Base-by-base conservation (phyloP, 2,888 invertebrate species). In the Brassicogethes aeneus region DNA sequence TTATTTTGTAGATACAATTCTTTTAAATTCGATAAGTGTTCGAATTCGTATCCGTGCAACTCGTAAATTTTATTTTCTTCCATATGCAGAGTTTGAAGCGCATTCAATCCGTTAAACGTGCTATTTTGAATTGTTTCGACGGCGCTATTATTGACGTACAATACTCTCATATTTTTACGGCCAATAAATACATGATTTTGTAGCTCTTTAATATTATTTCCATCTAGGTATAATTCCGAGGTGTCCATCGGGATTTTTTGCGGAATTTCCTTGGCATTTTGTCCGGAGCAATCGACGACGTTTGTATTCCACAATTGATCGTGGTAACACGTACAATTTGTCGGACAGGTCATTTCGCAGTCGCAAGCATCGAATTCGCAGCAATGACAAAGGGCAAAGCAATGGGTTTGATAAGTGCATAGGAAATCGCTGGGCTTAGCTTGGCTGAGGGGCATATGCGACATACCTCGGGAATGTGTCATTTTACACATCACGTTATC, bases 341-440 rank as follows among this genome's bases (percentile, higher is more conserved):
- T 79, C 17, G 95, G 95, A 62, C 95, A 95, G 48, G 88, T 91
- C 87, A 93, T 91, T 72, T 94, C 91, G 70, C 95, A 95, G 69
- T 94, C 94, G 69, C 95, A 95, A 46, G 89, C 89, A 64, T 92
- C 92, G 65, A 90, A 94, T 65, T 93, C 93, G 70, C 95, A 95
- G 70, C 95, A 95, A 65, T 91, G 90, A 69, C 95, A 95, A 37
- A 90, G 77, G 31, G 92, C 87, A 68, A 93, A 93, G 71, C 95
- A 95, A 70, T 93, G 91, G 39, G 86, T 82, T 62, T 88, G 86
- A 72, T 94, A 94, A 58, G 82, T 84, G 71, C 93, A 94, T 56
- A 94, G 76, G 70, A 93, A 93, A 68, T 92, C 88, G 50, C 85
- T 79, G 40, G 86, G 77, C 55, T 81, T 80, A 17, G 90, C 81